phyloP scores from a whole-genome alignment of 2,113 vertebrate genomes.

The Girardinichthys multiradiatus region DNA sequence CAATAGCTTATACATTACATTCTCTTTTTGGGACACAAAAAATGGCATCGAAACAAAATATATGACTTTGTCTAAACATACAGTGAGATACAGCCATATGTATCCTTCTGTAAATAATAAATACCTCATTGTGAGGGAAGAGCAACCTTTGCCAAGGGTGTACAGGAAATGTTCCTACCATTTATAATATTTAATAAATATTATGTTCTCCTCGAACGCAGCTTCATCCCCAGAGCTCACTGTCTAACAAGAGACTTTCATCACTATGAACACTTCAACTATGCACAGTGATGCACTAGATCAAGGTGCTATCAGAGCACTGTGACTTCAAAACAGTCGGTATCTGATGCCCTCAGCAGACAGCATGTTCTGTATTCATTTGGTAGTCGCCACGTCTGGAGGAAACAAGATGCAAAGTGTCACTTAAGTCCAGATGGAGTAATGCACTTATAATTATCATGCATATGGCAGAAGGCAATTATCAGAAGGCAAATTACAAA shows the following conservation, averaged over 20 bases:
- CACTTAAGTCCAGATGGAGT: background rate
- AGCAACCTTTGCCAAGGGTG: constrained; percentile 72
- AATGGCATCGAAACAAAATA: constrained; percentile 33
- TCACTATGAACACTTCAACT: constrained; percentile 58
- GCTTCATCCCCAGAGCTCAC: constrained; percentile 53
- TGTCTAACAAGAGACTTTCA: constrained; percentile 57
- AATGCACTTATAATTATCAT: background rate
- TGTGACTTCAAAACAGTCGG: constrained; percentile 73
- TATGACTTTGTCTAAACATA: constrained; percentile 43
- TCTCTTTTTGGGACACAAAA: constrained; percentile 62
- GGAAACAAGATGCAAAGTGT: constrained; percentile 18
- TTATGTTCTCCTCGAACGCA: constrained; percentile 50
- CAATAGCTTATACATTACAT: constrained; percentile 62
- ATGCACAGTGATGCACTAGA: background rate
- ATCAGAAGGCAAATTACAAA: background rate
- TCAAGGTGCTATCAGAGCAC: constrained; percentile 64
- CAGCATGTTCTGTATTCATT: constrained; percentile 69
- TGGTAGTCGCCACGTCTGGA: constrained; percentile 65
- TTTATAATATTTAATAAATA: constrained; percentile 69
- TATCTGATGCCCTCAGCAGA: constrained; percentile 70
- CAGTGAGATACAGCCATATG: constrained; percentile 54
- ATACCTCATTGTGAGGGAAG: constrained; percentile 83
- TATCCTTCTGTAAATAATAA: constrained; percentile 75
- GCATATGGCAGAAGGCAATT: background rate
- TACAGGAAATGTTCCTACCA: constrained; percentile 68